These are phyloP conservation scores for Pristiophorus japonicus DNA, from an alignment of 2,113 vertebrate genomes.

Conservation along the genomic window DNA sequence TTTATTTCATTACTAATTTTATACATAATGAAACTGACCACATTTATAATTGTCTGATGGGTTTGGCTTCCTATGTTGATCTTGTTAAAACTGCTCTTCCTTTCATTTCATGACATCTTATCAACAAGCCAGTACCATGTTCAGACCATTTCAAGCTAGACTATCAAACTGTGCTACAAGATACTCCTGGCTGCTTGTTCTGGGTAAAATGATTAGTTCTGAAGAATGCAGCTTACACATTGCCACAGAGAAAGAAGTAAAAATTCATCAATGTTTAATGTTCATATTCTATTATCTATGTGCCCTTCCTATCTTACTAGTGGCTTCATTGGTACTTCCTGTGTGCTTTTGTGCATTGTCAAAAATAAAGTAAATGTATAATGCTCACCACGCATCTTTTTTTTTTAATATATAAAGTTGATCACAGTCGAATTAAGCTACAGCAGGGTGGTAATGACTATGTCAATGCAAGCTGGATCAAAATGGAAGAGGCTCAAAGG, in stretches of 20 bases:
- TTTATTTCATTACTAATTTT: not conserved
- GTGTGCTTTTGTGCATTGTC: conserved; percentile 38
- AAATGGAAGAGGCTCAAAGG: conserved; percentile 85
- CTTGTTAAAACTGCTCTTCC: not conserved
- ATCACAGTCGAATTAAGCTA: conserved; percentile 93
- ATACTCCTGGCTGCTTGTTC: not conserved
- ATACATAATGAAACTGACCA: not conserved
- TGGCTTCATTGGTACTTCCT: not conserved
- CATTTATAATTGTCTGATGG: not conserved
- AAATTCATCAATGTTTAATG: not conserved
- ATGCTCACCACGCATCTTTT: not conserved
- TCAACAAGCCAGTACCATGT: not conserved
- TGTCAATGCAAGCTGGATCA: conserved; percentile 93
- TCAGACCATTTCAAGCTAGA: not conserved
- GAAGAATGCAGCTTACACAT: not conserved
- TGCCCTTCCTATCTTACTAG: not conserved
- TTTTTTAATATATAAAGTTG: conserved; percentile 62
- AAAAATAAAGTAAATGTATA: conserved; percentile 37
- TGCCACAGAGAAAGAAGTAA: not conserved
- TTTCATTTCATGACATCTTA: not conserved
- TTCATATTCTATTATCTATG: not conserved
- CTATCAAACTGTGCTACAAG: not conserved
- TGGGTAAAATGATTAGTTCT: not conserved
- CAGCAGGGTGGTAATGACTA: conserved; percentile 88
- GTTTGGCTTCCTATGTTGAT: not conserved